A percentile compares a stretch with the other conserved stretches of the same genome.
These are phyloP conservation scores for Arion vulgaris DNA, from an alignment of 1,140 invertebrate species.

Conservation along the genomic window DNA sequence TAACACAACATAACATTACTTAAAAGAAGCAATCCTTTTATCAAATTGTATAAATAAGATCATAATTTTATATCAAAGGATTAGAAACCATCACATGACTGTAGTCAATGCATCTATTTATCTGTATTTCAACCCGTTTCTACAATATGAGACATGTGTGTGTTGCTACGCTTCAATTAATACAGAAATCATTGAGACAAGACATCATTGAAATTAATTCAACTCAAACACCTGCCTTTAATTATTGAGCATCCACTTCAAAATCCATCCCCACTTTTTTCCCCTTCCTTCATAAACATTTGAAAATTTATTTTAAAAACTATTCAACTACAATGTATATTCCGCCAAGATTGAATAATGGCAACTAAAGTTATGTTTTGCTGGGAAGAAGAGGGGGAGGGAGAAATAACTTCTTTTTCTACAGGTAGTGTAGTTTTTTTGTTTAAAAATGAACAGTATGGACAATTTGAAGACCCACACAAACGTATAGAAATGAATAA, in stretches of 20 bases:
- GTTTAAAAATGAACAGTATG: not conserved
- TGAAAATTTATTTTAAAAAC: too few relatives aligned
- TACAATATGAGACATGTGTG: not conserved
- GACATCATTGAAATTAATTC: not conserved
- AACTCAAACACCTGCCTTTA: constrained; percentile 1
- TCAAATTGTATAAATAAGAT: too few relatives aligned
- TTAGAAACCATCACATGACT: too few relatives aligned
- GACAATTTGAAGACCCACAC: not conserved
- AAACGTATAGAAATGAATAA: not conserved
- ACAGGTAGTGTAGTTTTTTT: not conserved
- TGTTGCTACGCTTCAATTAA: not conserved
- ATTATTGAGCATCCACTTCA: not conserved
- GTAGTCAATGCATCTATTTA: too few relatives aligned
- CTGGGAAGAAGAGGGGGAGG: too few relatives aligned
- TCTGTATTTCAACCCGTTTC: too few relatives aligned
- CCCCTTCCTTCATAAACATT: too few relatives aligned
- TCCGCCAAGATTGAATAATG: not conserved
- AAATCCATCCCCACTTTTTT: too few relatives aligned
- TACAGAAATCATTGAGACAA: not conserved
- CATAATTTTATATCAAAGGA: too few relatives aligned
- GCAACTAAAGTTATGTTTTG: not conserved
- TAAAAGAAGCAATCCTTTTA: too few relatives aligned
- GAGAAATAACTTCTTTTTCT: not conserved
- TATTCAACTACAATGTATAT: not conserved
- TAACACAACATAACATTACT: too few relatives aligned